These are phyloP conservation scores for Aplysina aerophoba DNA, from an alignment of 37 sponge, comb jelly and placozoan species.

Conservation along the genomic window DNA sequence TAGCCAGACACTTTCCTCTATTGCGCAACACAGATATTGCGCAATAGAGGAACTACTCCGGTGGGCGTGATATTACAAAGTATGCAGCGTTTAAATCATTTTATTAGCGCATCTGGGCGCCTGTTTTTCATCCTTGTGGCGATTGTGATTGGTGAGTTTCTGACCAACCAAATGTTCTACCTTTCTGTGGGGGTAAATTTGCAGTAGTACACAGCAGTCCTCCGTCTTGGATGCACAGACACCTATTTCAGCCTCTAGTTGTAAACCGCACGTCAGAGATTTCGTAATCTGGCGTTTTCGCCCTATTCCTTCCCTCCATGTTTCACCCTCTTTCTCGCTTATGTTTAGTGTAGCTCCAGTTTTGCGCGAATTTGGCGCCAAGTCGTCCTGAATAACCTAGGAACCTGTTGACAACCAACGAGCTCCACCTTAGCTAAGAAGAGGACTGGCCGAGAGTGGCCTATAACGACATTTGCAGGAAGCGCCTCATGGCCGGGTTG, in stretches of 20 bases:
- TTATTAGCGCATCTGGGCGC: constrained; percentile 1
- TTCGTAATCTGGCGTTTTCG: background rate
- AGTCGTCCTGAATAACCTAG: too few relatives aligned
- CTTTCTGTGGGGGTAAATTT: background rate
- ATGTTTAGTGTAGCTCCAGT: too few relatives aligned
- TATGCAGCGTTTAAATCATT: background rate
- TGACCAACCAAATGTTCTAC: constrained; percentile 46
- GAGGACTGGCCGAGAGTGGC: too few relatives aligned
- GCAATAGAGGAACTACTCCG: background rate
- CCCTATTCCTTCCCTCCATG: too few relatives aligned
- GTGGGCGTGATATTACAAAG: background rate
- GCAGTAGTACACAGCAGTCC: background rate
- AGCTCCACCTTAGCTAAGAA: too few relatives aligned
- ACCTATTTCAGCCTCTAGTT: background rate
- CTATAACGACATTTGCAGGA: too few relatives aligned
- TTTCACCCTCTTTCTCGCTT: too few relatives aligned
- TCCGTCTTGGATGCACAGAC: background rate
- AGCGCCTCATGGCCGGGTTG: too few relatives aligned
- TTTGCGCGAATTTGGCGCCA: too few relatives aligned
- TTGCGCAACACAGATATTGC: too few relatives aligned
- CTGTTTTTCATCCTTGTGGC: background rate
- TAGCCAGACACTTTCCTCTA: too few relatives aligned
- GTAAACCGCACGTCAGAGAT: background rate
- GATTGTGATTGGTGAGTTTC: constrained; percentile 47
- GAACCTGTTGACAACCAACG: too few relatives aligned